Evolutionary conservation across 2,113 vertebrate species (phyloP).

Genomic region (Monopterus albus): DNA sequence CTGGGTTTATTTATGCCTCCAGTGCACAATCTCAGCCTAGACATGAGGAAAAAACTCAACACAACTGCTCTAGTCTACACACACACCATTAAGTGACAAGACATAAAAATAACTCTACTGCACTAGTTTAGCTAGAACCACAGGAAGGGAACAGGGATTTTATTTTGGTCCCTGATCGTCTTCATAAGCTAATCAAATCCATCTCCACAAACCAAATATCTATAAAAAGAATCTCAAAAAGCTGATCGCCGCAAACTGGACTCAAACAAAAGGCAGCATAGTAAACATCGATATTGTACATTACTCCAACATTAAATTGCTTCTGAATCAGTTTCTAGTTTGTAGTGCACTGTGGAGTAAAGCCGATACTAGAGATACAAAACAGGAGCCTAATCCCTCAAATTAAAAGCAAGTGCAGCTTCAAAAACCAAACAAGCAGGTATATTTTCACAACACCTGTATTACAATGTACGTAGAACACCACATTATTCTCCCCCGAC

Average conservation of each 20-base stretch:
- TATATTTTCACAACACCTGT: background rate
- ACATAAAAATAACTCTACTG: slow-evolving; percentile 66
- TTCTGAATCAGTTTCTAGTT: slow-evolving; percentile 37
- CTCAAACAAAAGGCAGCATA: no score
- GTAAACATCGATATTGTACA: no score
- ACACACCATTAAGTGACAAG: slow-evolving; percentile 59
- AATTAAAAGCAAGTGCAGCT: background rate
- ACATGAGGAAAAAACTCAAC: slow-evolving; percentile 53
- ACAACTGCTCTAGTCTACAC: slow-evolving; percentile 40
- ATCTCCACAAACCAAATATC: slow-evolving; percentile 17
- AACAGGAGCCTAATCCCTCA: background rate
- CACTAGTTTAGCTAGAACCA: slow-evolving; percentile 33
- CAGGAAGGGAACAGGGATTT: no score
- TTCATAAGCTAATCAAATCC: slow-evolving; percentile 21
- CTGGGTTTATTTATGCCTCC: slow-evolving; percentile 65
- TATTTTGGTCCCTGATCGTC: no score
- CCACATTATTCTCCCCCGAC: background rate
- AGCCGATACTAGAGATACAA: slow-evolving; percentile 3
- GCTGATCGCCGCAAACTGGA: slow-evolving; percentile 18
- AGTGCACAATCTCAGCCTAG: slow-evolving; percentile 52
- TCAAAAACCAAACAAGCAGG: slow-evolving; percentile 2
- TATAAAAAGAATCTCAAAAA: slow-evolving; percentile 3
- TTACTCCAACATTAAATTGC: slow-evolving; percentile 53
- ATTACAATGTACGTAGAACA: background rate
- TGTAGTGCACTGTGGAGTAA: slow-evolving; percentile 11